A percentile compares a stretch with the other conserved stretches of the same genome.
phyloP scores from a whole-genome alignment of 2,797 vertebrate species.

The Pseudochaenichthys georgianus region DNA sequence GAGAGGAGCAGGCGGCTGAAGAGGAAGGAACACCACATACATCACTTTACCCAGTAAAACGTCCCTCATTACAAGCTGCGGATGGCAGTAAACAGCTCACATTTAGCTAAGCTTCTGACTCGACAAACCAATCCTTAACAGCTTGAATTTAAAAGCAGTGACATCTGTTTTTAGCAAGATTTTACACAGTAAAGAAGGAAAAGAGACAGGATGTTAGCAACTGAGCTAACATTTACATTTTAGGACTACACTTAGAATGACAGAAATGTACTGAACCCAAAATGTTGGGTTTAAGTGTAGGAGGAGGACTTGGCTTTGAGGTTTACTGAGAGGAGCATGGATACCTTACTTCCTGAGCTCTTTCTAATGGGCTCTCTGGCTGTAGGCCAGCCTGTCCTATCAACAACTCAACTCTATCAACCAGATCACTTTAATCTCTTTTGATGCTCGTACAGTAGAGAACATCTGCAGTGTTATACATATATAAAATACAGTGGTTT shows the following conservation, averaged over 20 bases:
- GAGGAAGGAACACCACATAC: conserved; percentile 54
- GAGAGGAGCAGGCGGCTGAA: conserved; percentile 82
- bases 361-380: conserved; percentile 65
- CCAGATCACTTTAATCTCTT: conserved; percentile 33
- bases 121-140: conserved; percentile 41
- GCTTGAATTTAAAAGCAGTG: conserved; percentile 31
- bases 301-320: conserved; percentile 39
- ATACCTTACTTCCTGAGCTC: conserved; percentile 31
- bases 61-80: conserved; percentile 43
- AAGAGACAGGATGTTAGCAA: conserved; percentile 11
- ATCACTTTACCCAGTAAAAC: conserved; percentile 60
- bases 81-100: conserved; percentile 50
- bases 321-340: conserved; percentile 33
- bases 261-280: conserved; percentile 2
- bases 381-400: conserved; percentile 38
- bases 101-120: conserved; percentile 47
- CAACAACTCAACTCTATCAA: conserved; percentile 38
- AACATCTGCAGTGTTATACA: conserved; percentile 23
- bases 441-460: conserved; percentile 15
- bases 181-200: conserved; percentile 2
- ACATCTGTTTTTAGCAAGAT: conserved; percentile 44
- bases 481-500: conserved; percentile 5
- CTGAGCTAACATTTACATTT: conserved; percentile 2
- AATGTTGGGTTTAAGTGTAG: conserved; percentile 20
- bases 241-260: background rate